Percentiles rank a stretch among this genome's conserved stretches.
Evolutionary conservation across 2,797 vertebrate genomes (phyloP).

Genomic region (Netta rufina): DNA sequence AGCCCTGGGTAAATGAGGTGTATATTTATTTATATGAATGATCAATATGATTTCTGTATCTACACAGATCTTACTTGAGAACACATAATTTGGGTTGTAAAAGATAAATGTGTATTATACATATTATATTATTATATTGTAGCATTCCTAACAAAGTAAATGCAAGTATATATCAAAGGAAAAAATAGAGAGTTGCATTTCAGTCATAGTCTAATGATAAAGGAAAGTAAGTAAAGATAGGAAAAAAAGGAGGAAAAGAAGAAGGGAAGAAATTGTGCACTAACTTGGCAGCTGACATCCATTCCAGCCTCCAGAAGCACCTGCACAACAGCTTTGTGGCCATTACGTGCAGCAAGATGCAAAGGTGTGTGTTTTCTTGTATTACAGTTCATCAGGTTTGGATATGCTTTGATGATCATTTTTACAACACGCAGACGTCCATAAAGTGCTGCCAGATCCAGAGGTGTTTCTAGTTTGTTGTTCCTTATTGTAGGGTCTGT

Average conservation of each 20-base stretch:
- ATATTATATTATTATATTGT: background rate
- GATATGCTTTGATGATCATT: conserved; percentile 92
- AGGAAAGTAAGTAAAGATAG: background rate
- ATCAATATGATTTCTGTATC: background rate
- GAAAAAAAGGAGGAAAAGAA: background rate
- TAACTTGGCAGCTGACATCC: conserved; percentile 95
- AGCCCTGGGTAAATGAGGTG: background rate
- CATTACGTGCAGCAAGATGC: conserved; percentile 94
- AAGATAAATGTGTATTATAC: background rate
- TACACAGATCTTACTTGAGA: background rate
- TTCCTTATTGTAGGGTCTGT: conserved; percentile 95
- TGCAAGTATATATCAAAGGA: background rate
- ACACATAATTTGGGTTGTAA: background rate
- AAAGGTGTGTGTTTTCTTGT: conserved; percentile 90
- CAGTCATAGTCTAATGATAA: background rate
- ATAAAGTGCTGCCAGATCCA: conserved; percentile 94
- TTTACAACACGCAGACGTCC: conserved; percentile 93
- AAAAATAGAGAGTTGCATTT: background rate
- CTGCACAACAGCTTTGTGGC: conserved; percentile 89
- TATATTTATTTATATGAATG: background rate
- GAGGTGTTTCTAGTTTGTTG: conserved; percentile 90
- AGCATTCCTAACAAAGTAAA: background rate
- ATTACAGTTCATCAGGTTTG: conserved; percentile 91
- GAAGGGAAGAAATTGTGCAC: conserved; percentile 53
- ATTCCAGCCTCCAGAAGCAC: conserved; percentile 93